Evolutionary conservation across 2,888 invertebrate species (phyloP), one percentile per base, ranked within the genome.

Genomic region (Pseudanteris insignis): DNA sequence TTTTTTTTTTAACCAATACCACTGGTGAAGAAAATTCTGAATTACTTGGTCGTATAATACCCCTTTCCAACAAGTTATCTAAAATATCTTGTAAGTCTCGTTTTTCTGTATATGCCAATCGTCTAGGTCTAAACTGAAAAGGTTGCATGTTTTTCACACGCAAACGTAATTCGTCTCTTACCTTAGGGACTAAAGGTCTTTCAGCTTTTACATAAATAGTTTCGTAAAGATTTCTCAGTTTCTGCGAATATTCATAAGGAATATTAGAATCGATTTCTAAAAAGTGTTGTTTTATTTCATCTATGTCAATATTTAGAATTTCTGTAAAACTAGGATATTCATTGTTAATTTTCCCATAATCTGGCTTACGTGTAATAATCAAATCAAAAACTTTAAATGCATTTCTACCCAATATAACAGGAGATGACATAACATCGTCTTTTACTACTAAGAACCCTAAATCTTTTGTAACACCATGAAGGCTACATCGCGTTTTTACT

Each of bases 81-180:
- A 50, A 8, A 2, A 37, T 50, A 11, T n/a, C 6, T 26, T 12
- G 18, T 9, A 34, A 14, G 1, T 26, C 18, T 1, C 11, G 4
- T 28, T 34, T 34, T 26, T 44, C 44, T 2, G 11, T 6, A 34
- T 26, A 44, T 1, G 34, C 7, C 1, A 63, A 25, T 15, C 65
- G 36, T 5, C 63, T 30, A 3, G 50, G 46, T 4, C 10, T 2
- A 28, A 37, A 65, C 34, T 50, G 36, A 38, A 63, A 57, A 1
- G 53, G 46, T 21, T 55, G n/a, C 51, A 44, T 60, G 44, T 6
- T 36, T 26, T 48, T 48, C 6, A 65, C n/a, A 6, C 26, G 33
- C 8, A 64, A 13, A 0, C 30, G 18, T 11, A 64, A 9, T 15
- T 44, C 47, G 5, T 9, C 8, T 30, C 54, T 48, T 15, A 24